phyloP scores from a whole-genome alignment of 1,140 invertebrate genomes.

The Drosophila nikananu region DNA sequence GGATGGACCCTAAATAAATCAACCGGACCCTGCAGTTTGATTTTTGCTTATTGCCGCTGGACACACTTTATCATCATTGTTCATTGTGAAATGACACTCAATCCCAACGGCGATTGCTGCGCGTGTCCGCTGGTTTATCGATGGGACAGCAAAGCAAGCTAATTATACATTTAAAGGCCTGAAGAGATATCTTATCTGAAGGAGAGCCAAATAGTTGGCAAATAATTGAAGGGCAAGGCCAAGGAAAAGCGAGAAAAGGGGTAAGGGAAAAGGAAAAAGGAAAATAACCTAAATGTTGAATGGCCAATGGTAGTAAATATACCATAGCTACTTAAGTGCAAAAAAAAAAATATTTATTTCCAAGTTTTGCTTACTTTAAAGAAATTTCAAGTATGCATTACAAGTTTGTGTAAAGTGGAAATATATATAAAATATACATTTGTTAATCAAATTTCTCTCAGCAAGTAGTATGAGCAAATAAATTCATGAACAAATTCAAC shows the following conservation, averaged over 20 bases:
- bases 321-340: not conserved
- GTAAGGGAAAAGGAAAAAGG: no score
- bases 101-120: conserved; percentile 20
- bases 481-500: no score
- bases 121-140: conserved; percentile 30
- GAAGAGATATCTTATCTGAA: conserved; percentile 23
- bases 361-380: not conserved
- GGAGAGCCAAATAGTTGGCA: conserved; percentile 3
- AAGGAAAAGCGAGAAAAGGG: not conserved
- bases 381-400: not conserved
- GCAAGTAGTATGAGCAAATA: not conserved
- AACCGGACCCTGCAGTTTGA: conserved; percentile 41
- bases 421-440: not conserved
- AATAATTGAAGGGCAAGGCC: not conserved
- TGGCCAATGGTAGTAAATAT: not conserved
- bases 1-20: conserved; percentile 45
- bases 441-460: not conserved
- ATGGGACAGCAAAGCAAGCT: conserved; percentile 17
- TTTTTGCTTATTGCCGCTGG: conserved; percentile 36
- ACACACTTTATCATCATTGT: conserved; percentile 34
- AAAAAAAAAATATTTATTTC: not conserved
- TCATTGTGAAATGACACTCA: conserved; percentile 45
- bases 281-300: not conserved
- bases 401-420: no score
- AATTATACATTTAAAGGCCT: conserved; percentile 15